Percentiles rank a stretch among this genome's conserved stretches.
Conservation (phyloP, 2,888 invertebrate genomes). For the Fragum whitleyi region DNA sequence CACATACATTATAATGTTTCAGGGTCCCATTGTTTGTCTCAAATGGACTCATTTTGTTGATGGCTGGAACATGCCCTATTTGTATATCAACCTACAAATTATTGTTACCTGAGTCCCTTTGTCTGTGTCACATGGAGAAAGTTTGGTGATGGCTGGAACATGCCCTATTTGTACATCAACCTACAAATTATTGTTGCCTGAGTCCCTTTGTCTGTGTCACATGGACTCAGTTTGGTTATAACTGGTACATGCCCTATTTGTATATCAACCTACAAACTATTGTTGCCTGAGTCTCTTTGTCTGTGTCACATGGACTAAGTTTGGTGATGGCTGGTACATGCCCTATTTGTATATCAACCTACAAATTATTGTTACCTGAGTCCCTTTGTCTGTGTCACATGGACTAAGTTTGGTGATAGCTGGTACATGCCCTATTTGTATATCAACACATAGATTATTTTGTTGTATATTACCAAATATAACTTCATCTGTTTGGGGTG, state of each 20-base stretch:
- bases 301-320: constrained; percentile 41
- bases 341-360: constrained; percentile 77
- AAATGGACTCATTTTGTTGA: constrained; percentile 50
- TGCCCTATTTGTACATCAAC: constrained; percentile 76
- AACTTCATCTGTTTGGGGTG: constrained; percentile 74
- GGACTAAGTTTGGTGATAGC: constrained; percentile 53
- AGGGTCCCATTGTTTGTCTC: constrained; percentile 37
- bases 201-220: constrained; percentile 40
- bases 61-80: constrained; percentile 65
- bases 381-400: constrained; percentile 43
- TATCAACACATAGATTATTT: constrained; percentile 75
- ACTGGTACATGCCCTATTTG: constrained; percentile 68
- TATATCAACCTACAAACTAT: constrained; percentile 74
- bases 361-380: constrained; percentile 55
- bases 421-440: constrained; percentile 69
- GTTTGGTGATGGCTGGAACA: constrained; percentile 53
- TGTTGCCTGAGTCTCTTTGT: constrained; percentile 52
- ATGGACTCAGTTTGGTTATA: constrained; percentile 49
- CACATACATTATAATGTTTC: constrained; percentile 69
- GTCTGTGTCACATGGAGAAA: constrained; percentile 41
- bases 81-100: constrained; percentile 79
- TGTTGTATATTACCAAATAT: constrained; percentile 74
- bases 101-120: constrained; percentile 45
- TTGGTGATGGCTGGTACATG: constrained; percentile 57
- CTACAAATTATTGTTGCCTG: constrained; percentile 67